Evolutionary conservation across 2,888 invertebrate genomes (phyloP).

Genomic region (Chrysopilus asiliformis): DNA sequence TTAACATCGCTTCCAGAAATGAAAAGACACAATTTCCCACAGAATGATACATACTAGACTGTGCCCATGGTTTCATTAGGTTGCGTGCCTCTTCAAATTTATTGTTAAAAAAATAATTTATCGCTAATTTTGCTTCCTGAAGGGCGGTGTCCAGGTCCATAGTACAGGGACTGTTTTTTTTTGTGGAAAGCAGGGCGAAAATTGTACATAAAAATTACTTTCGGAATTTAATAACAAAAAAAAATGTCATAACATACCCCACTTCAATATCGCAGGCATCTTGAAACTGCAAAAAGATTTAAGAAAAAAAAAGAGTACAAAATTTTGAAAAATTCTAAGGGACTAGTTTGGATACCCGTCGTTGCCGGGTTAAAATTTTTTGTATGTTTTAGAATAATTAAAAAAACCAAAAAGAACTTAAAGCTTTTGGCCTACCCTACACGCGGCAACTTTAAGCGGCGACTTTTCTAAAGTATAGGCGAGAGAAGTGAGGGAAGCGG

Average conservation of each 20-base stretch:
- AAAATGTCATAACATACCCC: constrained; percentile 3
- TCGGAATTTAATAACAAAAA: not conserved
- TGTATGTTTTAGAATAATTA: too few relatives aligned
- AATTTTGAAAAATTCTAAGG: too few relatives aligned
- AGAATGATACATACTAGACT: constrained; percentile 81
- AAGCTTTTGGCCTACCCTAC: too few relatives aligned
- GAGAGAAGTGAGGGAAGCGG: too few relatives aligned
- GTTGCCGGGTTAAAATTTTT: too few relatives aligned
- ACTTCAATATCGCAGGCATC: constrained; percentile 9
- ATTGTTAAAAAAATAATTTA: constrained; percentile 88
- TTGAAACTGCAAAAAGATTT: constrained; percentile 10
- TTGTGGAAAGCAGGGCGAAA: not conserved
- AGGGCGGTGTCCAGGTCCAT: constrained; percentile 41
- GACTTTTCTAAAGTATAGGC: too few relatives aligned
- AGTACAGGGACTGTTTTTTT: constrained; percentile 13
- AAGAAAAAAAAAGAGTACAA: too few relatives aligned
- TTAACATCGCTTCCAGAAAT: constrained; percentile 85
- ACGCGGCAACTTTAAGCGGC: too few relatives aligned
- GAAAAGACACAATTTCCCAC: constrained; percentile 77
- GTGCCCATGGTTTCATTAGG: constrained; percentile 67
- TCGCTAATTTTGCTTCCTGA: constrained; percentile 62
- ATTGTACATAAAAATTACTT: not conserved
- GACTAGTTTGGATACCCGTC: too few relatives aligned
- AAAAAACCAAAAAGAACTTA: too few relatives aligned
- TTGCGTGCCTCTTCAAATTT: constrained; percentile 68